phyloP scores from a whole-genome alignment of 2,888 invertebrate genomes.

The Orchestes rusci region DNA sequence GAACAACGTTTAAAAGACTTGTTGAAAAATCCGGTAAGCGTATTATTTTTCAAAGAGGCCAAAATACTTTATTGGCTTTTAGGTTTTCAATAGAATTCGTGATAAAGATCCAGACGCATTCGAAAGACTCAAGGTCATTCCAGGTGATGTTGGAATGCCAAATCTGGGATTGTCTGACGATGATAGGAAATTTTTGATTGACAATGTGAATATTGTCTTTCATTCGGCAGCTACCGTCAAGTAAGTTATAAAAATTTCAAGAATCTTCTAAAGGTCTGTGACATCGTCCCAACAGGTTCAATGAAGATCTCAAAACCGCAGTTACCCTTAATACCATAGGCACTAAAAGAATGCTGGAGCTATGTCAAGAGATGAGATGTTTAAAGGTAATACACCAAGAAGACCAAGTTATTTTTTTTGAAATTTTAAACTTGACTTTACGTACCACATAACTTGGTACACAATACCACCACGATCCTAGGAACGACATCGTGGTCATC shows the following conservation, averaged over 20 bases:
- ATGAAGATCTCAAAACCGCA: slow-evolving; percentile 82
- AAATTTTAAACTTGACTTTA: no score
- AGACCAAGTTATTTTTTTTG: no score
- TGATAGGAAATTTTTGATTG: slow-evolving; percentile 55
- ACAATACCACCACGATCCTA: no score
- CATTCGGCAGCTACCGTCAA: slow-evolving; percentile 95
- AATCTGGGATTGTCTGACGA: slow-evolving; percentile 62
- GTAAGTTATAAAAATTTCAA: slow-evolving; percentile 31
- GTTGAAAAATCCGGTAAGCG: slow-evolving; percentile 59
- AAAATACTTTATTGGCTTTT: slow-evolving; percentile 21
- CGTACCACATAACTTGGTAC: no score
- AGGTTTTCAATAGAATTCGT: slow-evolving; percentile 66
- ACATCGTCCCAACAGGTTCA: no score
- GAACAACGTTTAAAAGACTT: slow-evolving; percentile 67
- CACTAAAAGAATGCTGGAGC: slow-evolving; percentile 72
- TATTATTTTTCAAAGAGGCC: neutral
- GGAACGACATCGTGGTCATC: no score
- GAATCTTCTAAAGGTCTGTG: no score
- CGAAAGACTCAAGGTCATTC: slow-evolving; percentile 60
- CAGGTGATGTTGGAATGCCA: slow-evolving; percentile 69
- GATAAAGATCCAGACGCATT: slow-evolving; percentile 57
- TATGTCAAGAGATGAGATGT: slow-evolving; percentile 74
- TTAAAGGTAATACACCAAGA: no score
- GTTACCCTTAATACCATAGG: slow-evolving; percentile 85
- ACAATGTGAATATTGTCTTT: slow-evolving; percentile 77